phyloP scores from a whole-genome alignment of 2,888 invertebrate species.

The Drosophila dives region DNA sequence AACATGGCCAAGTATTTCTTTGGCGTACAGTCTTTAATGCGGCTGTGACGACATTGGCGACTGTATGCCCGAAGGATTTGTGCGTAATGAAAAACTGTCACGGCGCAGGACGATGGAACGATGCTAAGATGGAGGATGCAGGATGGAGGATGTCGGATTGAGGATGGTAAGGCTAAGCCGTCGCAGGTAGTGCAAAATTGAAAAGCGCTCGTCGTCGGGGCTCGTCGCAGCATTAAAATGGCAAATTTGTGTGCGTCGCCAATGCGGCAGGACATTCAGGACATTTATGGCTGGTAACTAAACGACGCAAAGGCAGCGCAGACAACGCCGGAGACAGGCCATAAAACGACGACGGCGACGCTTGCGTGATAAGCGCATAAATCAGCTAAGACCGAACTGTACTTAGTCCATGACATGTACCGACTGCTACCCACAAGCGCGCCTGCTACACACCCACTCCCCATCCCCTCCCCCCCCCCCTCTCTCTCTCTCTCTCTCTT shows the following conservation, averaged over 20 bases:
- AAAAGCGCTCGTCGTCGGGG: slow-evolving; percentile 59
- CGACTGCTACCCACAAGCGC: neutral
- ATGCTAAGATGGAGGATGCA: neutral
- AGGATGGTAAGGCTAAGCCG: slow-evolving; percentile 71
- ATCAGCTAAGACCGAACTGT: slow-evolving; percentile 54
- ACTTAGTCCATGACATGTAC: slow-evolving; percentile 14
- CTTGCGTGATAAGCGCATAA: slow-evolving; percentile 78
- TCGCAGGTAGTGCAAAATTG: slow-evolving; percentile 72
- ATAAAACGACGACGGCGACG: slow-evolving; percentile 68
- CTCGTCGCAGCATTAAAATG: slow-evolving; percentile 70
- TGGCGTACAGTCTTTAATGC: slow-evolving; percentile 55
- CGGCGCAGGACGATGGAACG: slow-evolving; percentile 13
- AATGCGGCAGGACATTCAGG: slow-evolving; percentile 63
- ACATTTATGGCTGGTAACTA: slow-evolving; percentile 75
- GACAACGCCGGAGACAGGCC: slow-evolving; percentile 62
- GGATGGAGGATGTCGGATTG: slow-evolving; percentile 68
- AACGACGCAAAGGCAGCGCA: slow-evolving; percentile 61
- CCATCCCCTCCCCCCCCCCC: neutral
- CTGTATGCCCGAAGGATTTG: slow-evolving; percentile 79
- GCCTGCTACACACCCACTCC: neutral
- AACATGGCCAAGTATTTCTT: slow-evolving; percentile 44
- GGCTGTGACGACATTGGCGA: slow-evolving; percentile 54
- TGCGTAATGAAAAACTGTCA: slow-evolving; percentile 80
- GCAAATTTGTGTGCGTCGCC: slow-evolving; percentile 75
- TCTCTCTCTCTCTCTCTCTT: neutral